Evolutionary conservation across 2,113 vertebrate species (phyloP), one percentile per base, ranked within the genome.

Genomic region (Charina bottae): DNA sequence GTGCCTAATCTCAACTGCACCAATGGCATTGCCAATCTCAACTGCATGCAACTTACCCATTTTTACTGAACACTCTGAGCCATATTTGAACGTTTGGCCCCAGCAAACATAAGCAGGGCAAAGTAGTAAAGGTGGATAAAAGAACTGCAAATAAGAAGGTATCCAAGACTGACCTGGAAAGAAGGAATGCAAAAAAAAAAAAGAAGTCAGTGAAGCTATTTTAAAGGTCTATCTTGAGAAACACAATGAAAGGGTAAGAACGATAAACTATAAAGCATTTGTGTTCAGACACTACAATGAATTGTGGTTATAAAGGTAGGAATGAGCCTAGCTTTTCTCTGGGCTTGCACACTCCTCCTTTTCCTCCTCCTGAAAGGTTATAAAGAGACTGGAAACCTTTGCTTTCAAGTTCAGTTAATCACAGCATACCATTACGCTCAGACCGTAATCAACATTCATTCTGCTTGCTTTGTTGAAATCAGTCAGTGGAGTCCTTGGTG

Each of bases 61-160:
- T 99, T 92, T 98, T 98, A 97, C 98, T 99, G 97, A 99, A 99
- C 83, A 99, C 99, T 90, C 98, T 97, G 92, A 99, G 98, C 99
- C 99, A 99, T 0, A 98, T 98, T 95, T 98, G 99, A 86, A 99
- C 58, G 9, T 99, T 99, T 95, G 99, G 99, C 91, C 99, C 99
- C 64, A 99, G 97, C 87, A 99, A 92, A 96, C 99, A 99, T 42
- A 99, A 97, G 95, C 99, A 99, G 83, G 98, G 98, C 90, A 99
- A 95, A 4, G 99, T 98, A 94, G 99, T 99, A 85, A 99, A 98
- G 1, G 98, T 98, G 90, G 99, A 99, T 90, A 99, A 96, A 10
- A 99, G 96, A 94, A 99, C 98, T 17, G 99, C 97, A 53, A 99
- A 98, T 72, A 98, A 98, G 97, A 99, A 99, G 0, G 99, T 99